These are phyloP conservation scores for Apeltes quadracus DNA, from an alignment of 2,113 vertebrate species.

Conservation along the genomic window DNA sequence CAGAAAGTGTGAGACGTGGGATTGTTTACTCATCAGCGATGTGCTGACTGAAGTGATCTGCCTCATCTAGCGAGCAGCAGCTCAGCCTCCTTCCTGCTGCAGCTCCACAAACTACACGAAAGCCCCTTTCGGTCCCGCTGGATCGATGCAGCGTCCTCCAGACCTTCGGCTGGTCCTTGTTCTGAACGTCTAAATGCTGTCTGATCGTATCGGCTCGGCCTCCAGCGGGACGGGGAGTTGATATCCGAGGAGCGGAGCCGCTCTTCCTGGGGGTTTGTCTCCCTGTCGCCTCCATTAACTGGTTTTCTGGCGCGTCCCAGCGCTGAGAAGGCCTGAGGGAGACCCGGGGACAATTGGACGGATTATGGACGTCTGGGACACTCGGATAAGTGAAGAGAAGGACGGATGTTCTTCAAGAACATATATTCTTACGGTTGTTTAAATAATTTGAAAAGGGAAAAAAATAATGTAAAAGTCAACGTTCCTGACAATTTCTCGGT, in stretches of 20 bases:
- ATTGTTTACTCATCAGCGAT: slow-evolving; percentile 52
- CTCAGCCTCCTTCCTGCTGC: slow-evolving; percentile 22
- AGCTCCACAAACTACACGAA: not conserved
- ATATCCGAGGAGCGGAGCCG: not conserved
- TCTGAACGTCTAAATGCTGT: no score
- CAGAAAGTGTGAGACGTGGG: slow-evolving; percentile 29
- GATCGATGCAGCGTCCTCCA: no score
- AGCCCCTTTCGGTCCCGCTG: not conserved
- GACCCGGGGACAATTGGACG: not conserved
- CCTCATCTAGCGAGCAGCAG: slow-evolving; percentile 41
- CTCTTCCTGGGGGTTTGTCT: not conserved
- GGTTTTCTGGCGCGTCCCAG: not conserved
- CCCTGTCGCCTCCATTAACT: not conserved
- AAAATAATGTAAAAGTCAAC: no score
- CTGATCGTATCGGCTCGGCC: no score
- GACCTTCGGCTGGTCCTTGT: no score
- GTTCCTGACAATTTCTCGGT: not conserved
- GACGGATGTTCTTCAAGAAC: not conserved
- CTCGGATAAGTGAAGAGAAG: not conserved
- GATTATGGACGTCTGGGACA: not conserved
- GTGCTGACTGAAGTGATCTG: slow-evolving; percentile 49
- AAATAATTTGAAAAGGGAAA: not conserved
- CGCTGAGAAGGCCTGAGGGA: not conserved
- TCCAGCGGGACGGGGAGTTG: no score
- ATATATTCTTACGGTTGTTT: not conserved